phyloP scores from a whole-genome alignment of 2,797 vertebrate genomes.

The Phataginus tricuspis region DNA sequence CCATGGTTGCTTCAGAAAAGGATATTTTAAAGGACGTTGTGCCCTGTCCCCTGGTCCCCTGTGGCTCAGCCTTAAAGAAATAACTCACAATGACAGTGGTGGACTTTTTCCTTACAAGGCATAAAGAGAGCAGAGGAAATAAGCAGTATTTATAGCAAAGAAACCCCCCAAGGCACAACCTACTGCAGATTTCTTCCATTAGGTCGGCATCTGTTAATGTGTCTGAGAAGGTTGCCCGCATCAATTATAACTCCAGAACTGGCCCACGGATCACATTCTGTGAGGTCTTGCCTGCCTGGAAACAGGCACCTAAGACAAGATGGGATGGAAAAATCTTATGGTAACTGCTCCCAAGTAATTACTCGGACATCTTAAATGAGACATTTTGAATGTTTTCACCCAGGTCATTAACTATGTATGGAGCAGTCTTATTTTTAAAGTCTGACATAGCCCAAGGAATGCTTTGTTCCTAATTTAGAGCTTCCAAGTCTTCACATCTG shows the following conservation, averaged over 20 bases:
- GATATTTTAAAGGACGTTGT: neutral
- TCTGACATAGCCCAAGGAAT: constrained; percentile 84
- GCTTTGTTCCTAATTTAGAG: constrained; percentile 86
- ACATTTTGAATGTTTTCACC: constrained; percentile 72
- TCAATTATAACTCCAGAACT: neutral
- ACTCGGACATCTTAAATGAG: constrained; percentile 73
- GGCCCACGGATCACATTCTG: neutral
- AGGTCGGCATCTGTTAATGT: neutral
- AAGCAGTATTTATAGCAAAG: neutral
- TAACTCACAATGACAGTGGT: neutral
- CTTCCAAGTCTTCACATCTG: constrained; percentile 76
- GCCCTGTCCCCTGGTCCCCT: neutral
- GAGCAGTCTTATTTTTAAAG: constrained; percentile 86
- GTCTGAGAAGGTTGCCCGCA: neutral
- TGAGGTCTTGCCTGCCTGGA: constrained; percentile 36
- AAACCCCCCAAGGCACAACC: neutral
- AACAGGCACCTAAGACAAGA: neutral
- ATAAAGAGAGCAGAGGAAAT: neutral
- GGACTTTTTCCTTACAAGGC: constrained; percentile 30
- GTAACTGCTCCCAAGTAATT: constrained; percentile 68
- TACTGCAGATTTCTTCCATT: neutral
- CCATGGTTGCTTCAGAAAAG: neutral
- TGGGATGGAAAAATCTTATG: constrained; percentile 61
- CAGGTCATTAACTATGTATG: constrained; percentile 75
- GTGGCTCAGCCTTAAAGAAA: neutral